Evolutionary conservation across 2,113 vertebrate species (phyloP).

Genomic region (Oryzias melastigma): DNA sequence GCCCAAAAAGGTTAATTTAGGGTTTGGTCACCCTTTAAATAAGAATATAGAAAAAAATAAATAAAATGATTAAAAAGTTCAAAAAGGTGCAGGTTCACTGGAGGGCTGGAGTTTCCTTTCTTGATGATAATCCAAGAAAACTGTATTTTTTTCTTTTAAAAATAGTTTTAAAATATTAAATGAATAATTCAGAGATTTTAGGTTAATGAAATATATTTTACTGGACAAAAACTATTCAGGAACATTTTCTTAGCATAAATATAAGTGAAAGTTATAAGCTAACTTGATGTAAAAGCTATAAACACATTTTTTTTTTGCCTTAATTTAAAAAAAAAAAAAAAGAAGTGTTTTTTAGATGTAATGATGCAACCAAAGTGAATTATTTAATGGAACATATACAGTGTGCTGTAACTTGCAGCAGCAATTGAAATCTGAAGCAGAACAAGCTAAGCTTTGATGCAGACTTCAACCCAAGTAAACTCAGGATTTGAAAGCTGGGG

Average conservation of each 20-base stretch:
- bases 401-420: not conserved
- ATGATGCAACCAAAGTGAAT: not conserved
- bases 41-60: too few species aligned
- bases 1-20: too few species aligned
- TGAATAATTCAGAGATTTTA: too few species aligned
- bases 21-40: too few species aligned
- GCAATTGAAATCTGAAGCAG: slow-evolving; percentile 28
- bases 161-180: too few species aligned
- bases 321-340: not conserved
- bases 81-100: too few species aligned
- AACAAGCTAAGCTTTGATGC: slow-evolving; percentile 32
- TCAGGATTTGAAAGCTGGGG: slow-evolving; percentile 30
- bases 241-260: not conserved
- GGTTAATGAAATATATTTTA: too few species aligned
- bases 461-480: slow-evolving; percentile 44
- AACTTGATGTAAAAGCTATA: not conserved
- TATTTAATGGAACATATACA: not conserved
- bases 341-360: not conserved
- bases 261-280: not conserved
- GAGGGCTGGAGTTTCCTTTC: too few species aligned
- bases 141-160: too few species aligned
- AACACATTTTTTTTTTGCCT: not conserved
- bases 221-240: too few species aligned
- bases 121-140: too few species aligned
- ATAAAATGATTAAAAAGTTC: too few species aligned